Conservation (phyloP, 2,797 vertebrate genomes). For the Morelia viridis region DNA sequence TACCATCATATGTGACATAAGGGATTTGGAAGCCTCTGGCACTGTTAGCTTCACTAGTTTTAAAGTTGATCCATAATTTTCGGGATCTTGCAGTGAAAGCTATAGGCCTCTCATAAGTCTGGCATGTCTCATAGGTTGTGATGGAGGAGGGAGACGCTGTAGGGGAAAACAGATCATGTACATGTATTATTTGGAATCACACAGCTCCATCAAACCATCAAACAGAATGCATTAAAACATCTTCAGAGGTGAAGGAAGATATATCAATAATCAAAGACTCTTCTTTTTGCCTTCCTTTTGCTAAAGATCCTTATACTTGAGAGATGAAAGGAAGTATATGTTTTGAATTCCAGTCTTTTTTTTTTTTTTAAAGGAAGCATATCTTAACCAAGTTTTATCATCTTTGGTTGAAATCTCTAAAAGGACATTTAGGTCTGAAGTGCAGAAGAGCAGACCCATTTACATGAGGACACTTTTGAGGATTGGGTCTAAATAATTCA, state of each 20-base stretch:
- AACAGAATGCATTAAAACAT: neutral
- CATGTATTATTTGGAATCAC: neutral
- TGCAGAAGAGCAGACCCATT: neutral
- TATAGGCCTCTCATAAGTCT: constrained; percentile 96
- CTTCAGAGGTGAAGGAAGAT: neutral
- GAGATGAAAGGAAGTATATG: neutral
- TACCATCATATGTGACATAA: constrained; percentile 96
- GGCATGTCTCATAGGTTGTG: constrained; percentile 97
- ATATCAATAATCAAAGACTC: neutral
- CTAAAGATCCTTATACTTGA: neutral
- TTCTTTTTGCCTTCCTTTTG: neutral
- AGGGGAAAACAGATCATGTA: neutral
- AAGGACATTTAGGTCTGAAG: neutral
- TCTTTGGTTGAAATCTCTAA: neutral
- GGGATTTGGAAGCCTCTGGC: constrained; percentile 97
- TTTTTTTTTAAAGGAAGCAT: neutral
- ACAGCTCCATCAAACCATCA: neutral
- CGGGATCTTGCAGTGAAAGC: constrained; percentile 96
- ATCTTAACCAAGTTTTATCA: neutral
- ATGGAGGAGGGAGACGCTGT: constrained; percentile 94
- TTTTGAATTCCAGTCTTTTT: neutral
- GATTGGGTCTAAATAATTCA: neutral
- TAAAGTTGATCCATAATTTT: constrained; percentile 98
- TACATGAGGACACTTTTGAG: neutral
- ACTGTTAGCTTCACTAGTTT: constrained; percentile 95